These are phyloP conservation scores for Eupithecia pulchellata DNA, from an alignment of 2,888 invertebrate species.

Conservation along the genomic window DNA sequence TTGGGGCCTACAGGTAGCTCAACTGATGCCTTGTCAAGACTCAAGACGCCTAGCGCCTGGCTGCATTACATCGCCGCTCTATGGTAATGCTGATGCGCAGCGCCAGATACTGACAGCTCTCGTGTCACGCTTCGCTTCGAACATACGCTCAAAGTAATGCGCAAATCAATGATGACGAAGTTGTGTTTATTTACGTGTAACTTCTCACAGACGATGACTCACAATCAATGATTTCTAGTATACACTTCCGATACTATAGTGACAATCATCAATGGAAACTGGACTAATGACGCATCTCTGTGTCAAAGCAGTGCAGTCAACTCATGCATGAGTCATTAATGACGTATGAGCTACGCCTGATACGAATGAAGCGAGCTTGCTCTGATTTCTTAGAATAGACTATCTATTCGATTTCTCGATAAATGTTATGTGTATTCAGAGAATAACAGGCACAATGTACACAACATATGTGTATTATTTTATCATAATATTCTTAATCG, in stretches of 20 bases:
- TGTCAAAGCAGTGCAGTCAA: not conserved
- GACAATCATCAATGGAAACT: slow-evolving; percentile 6
- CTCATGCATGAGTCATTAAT: slow-evolving; percentile 2
- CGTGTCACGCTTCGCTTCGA: too few species aligned
- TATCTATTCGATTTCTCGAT: not conserved
- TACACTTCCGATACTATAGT: not conserved
- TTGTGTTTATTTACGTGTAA: slow-evolving; percentile 2
- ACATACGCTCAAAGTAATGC: slow-evolving; percentile 1
- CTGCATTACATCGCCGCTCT: too few species aligned
- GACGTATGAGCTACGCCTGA: not conserved
- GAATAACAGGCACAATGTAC: not conserved
- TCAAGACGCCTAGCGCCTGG: too few species aligned
- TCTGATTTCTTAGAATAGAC: not conserved
- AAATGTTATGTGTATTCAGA: not conserved
- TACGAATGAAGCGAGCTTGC: not conserved
- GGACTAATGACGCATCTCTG: not conserved
- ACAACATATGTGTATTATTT: too few species aligned
- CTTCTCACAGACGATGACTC: slow-evolving; percentile 1
- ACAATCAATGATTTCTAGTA: not conserved
- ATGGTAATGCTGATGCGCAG: too few species aligned
- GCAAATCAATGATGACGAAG: not conserved
- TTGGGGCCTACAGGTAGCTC: too few species aligned
- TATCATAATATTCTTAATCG: too few species aligned
- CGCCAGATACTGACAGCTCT: too few species aligned
- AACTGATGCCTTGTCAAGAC: too few species aligned